Conservation (phyloP, 1,140 invertebrate species). For the Hyphantria cunea region DNA sequence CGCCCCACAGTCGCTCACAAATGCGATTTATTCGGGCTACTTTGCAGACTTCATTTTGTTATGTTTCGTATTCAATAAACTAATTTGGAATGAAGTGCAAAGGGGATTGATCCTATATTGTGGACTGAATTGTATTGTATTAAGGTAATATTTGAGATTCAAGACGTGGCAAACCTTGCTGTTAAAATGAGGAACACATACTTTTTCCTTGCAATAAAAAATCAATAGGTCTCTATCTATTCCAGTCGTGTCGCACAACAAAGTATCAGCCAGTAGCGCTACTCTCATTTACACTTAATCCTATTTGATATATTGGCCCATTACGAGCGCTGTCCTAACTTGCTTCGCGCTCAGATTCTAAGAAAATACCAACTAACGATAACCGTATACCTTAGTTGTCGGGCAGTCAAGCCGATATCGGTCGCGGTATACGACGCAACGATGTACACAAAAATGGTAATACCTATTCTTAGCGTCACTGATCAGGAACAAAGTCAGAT, state of each 20-base stretch:
- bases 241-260: constrained; percentile 63
- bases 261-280: constrained; percentile 62
- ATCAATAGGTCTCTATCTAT: constrained; percentile 52
- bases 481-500: constrained; percentile 31
- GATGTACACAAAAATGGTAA: constrained; percentile 18
- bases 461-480: constrained; percentile 26
- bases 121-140: constrained; percentile 2
- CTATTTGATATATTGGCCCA: constrained; percentile 75
- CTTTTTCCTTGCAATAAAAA: constrained; percentile 36
- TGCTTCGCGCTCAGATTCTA: constrained; percentile 58
- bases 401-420: constrained; percentile 41
- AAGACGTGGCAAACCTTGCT: neutral
- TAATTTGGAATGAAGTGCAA: constrained; percentile 23
- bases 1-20: constrained; percentile 54
- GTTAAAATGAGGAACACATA: neutral
- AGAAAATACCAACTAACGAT: constrained; percentile 64
- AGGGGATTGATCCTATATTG: constrained; percentile 18
- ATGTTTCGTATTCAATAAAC: constrained; percentile 42
- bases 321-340: constrained; percentile 62
- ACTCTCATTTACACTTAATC: constrained; percentile 74
- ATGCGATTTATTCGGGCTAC: constrained; percentile 66
- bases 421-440: constrained; percentile 5
- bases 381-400: constrained; percentile 54
- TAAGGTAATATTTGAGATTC: neutral
- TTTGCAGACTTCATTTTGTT: constrained; percentile 51